phyloP scores from a whole-genome alignment of 1,140 invertebrate genomes.

The Papilio polyxenes region DNA sequence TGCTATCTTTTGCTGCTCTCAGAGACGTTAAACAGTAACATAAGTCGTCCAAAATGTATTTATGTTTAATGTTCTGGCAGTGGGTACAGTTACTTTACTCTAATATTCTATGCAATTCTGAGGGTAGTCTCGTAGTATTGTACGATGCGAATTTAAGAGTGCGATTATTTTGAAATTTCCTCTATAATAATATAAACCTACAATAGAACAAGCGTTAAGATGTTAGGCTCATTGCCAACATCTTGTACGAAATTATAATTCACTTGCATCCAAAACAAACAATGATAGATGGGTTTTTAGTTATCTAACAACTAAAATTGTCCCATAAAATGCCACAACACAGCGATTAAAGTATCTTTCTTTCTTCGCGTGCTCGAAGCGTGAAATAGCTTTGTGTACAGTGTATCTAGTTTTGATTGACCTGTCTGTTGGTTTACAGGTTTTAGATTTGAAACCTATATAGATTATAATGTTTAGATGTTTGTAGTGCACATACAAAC shows the following conservation, averaged over 20 bases:
- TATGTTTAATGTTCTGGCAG: neutral
- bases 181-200: slow-evolving; percentile 45
- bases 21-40: too few species aligned
- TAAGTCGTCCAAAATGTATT: too few species aligned
- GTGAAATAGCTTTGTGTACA: too few species aligned
- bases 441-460: too few species aligned
- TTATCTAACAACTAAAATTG: slow-evolving; percentile 33
- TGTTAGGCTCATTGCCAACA: slow-evolving; percentile 68
- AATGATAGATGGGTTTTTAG: slow-evolving; percentile 35
- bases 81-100: neutral
- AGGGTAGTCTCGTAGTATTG: neutral
- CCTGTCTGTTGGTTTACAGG: too few species aligned
- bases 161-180: too few species aligned
- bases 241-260: slow-evolving; percentile 63
- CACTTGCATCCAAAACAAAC: slow-evolving; percentile 55
- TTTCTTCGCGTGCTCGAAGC: neutral
- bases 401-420: neutral
- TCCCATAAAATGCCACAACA: slow-evolving; percentile 31
- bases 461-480: too few species aligned
- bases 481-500: too few species aligned
- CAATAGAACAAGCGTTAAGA: slow-evolving; percentile 60
- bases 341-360: neutral
- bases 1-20: too few species aligned
- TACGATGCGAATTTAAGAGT: neutral
- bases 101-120: neutral